Base-by-base conservation (phyloP, 2,113 vertebrate genomes). In the Nematolebias whitei region DNA sequence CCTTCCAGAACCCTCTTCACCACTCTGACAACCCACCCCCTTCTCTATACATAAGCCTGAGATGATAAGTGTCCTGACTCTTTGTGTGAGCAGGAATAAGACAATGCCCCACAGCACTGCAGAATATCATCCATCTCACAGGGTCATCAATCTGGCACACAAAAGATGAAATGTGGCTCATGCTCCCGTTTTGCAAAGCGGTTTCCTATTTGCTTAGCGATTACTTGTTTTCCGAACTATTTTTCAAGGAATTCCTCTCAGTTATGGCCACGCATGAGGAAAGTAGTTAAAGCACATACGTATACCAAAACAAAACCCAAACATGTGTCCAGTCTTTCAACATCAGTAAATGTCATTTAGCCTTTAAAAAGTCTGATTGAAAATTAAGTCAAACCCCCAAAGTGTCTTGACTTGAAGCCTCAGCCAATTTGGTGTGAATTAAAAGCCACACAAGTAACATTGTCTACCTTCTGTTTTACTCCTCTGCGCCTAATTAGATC, bases 51-150 rank as follows among this genome's bases (percentile, higher is more conserved):
- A 91, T 87, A 76, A 79, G 88, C 53, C 84, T 76, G 78, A 82
- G 85, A 92, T 92, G 91, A 93, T 92, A 91, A 92, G 92, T 91
- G 90, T 86, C 87, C 71, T 51, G 56, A 53, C 81, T 85, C 87
- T 91, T 85, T 89, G 84, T 87, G 88, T 73, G 29, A 4, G 67
- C 78, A 76, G 29, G 85, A 71, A 89, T 89, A 90, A 88, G 89
- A 93, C 87, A 90, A 92, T 91, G 75, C 87, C 79, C 82, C 82
- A 86, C 90, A 87, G 85, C 84, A 71, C 86, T 85, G 81, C 78
- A 85, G 87, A 88, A 88, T 87, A 91, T 92, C 92, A 93, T 93
- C 91, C 90, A 92, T 93, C 92, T 93, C 85, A 53, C 39, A 70
- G 80, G 44, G 60, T 84, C 89, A 92, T 93, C 90, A 87, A 92